These are phyloP conservation scores for Acanthornis magna DNA, from an alignment of 2,797 vertebrate species.

Conservation along the genomic window DNA sequence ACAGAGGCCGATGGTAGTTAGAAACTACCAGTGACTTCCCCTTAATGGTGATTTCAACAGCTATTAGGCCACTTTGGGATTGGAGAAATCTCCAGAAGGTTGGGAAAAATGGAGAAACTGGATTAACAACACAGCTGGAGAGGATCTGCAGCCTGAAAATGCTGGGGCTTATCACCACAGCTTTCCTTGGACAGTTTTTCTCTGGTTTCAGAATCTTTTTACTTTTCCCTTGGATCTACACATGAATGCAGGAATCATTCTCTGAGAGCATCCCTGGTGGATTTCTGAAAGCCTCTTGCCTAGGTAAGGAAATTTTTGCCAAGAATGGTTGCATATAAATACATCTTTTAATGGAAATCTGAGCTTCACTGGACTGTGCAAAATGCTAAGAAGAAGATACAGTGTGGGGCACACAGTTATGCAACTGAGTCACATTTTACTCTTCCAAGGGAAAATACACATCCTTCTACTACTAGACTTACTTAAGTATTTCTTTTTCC, in stretches of 20 bases:
- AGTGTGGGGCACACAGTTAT: not conserved
- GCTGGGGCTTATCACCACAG: not conserved
- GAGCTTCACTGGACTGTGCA: not conserved
- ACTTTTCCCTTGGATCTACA: not conserved
- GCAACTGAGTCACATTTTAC: not conserved
- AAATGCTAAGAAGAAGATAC: not conserved
- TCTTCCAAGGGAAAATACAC: not conserved
- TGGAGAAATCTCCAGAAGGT: not conserved
- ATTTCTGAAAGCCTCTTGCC: not conserved
- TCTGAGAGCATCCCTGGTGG: not conserved
- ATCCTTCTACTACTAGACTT: not conserved
- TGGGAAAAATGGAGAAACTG: not conserved
- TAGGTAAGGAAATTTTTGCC: not conserved
- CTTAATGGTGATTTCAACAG: not conserved
- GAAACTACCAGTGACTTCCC: not conserved
- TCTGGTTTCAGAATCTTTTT: not conserved
- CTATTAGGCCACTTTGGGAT: not conserved
- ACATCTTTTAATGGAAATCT: not conserved
- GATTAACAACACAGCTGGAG: not conserved
- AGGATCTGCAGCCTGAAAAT: not conserved
- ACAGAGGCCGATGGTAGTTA: not conserved
- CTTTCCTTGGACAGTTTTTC: not conserved
- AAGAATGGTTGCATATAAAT: not conserved
- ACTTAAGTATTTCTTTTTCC: not conserved
- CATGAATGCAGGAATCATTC: not conserved